A percentile compares a stretch with the other conserved stretches of the same genome.
Evolutionary conservation across 2,888 invertebrate genomes (phyloP).

Genomic region (Epirrhoe alternata): DNA sequence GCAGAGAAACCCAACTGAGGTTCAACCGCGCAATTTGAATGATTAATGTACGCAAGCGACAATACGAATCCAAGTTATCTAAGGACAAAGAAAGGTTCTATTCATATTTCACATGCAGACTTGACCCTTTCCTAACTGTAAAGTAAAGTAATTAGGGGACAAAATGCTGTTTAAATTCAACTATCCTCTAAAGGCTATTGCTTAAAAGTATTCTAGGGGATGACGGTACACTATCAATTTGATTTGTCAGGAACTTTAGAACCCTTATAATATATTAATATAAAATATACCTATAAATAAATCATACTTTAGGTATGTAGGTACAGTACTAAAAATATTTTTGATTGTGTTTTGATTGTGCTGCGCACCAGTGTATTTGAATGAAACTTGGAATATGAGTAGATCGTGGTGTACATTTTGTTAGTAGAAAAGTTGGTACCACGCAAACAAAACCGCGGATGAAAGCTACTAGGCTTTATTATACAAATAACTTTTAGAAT

Average conservation of each 20-base stretch:
- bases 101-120: constrained; percentile 79
- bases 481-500: not conserved
- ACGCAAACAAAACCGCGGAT: no score
- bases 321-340: no score
- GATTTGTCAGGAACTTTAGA: no score
- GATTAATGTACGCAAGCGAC: constrained; percentile 71
- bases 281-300: no score
- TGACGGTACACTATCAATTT: not conserved
- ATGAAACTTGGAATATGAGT: no score
- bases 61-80: constrained; percentile 72
- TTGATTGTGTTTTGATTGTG: no score
- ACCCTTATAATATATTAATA: no score
- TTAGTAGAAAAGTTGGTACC: no score
- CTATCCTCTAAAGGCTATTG: constrained; percentile 7
- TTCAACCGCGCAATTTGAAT: constrained; percentile 64
- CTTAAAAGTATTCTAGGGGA: not conserved
- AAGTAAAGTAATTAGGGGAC: constrained; percentile 40
- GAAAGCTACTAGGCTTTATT: no score
- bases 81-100: constrained; percentile 73
- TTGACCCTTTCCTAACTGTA: constrained; percentile 72
- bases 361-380: no score
- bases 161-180: constrained; percentile 41
- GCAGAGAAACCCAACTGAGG: constrained; percentile 51
- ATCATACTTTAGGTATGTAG: no score
- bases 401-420: no score